phyloP scores from a whole-genome alignment of 2,888 invertebrate species.

The Baccha elongata region DNA sequence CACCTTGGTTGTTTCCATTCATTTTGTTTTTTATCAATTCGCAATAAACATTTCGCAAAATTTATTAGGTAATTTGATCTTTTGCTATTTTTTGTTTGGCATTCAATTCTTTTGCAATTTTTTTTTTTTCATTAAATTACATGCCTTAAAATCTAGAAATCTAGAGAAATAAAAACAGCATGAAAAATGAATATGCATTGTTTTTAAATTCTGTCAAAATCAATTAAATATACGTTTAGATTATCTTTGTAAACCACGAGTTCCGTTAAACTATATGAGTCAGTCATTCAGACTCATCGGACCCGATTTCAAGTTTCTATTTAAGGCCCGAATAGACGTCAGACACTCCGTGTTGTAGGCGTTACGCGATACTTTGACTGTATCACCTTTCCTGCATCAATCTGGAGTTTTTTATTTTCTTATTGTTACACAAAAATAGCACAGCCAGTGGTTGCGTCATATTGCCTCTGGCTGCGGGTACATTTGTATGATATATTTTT shows the following conservation, averaged over 20 bases:
- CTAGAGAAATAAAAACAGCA: no score
- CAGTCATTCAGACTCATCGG: conserved; percentile 21
- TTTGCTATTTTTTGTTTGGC: no score
- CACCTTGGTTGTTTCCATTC: no score
- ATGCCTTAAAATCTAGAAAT: no score
- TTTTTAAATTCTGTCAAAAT: no score
- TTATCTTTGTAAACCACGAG: conserved; percentile 13
- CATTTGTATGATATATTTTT: not conserved
- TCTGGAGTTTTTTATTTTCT: conserved; percentile 12
- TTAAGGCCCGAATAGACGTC: conserved; percentile 39
- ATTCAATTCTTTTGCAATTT: no score
- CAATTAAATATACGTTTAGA: conserved; percentile 51
- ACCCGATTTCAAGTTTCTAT: conserved; percentile 59
- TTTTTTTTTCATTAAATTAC: no score
- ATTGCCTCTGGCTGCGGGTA: conserved; percentile 27
- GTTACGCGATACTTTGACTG: conserved; percentile 40
- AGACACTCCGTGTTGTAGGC: conserved; percentile 31
- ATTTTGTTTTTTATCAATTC: no score
- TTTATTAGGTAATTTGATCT: no score
- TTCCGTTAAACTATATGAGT: conserved; percentile 29
- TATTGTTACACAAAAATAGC: conserved; percentile 13
- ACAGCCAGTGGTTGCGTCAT: conserved; percentile 25
- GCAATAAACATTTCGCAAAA: no score
- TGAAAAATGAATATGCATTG: no score
- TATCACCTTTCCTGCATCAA: conserved; percentile 47